Conservation (phyloP, 2,888 invertebrate genomes). For the Drosophila macrothrix region DNA sequence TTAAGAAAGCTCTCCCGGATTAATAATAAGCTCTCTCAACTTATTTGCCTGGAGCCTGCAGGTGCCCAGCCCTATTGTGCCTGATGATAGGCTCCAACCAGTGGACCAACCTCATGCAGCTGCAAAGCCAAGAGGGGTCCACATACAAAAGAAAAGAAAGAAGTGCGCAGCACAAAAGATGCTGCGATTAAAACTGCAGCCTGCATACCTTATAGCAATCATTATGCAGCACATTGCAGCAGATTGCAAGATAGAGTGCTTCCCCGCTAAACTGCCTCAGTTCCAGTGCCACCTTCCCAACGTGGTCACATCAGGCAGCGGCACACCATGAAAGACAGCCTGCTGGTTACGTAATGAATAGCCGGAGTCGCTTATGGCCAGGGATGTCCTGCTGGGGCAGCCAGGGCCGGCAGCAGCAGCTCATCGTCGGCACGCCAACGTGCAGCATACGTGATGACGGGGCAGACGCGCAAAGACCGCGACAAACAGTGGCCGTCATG, state of each 20-base stretch:
- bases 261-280: constrained; percentile 88
- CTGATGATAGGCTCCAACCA: constrained; percentile 93
- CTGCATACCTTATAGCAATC: constrained; percentile 87
- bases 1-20: not conserved
- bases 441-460: constrained; percentile 90
- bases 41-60: constrained; percentile 87
- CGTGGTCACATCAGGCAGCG: constrained; percentile 92
- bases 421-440: constrained; percentile 86
- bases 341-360: constrained; percentile 93
- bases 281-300: constrained; percentile 90
- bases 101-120: constrained; percentile 90
- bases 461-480: constrained; percentile 90
- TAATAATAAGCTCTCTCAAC: not conserved
- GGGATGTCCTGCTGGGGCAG: constrained; percentile 80
- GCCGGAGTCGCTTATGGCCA: constrained; percentile 90
- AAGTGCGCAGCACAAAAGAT: constrained; percentile 16
- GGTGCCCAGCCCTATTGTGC: constrained; percentile 89
- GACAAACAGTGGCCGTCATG: constrained; percentile 86
- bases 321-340: constrained; percentile 91
- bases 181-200: constrained; percentile 20
- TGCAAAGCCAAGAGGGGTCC: constrained; percentile 87
- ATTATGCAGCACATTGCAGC: constrained; percentile 88
- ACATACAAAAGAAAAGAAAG: constrained; percentile 32
- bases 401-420: constrained; percentile 85
- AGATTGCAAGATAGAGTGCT: constrained; percentile 88